A percentile compares a stretch with the other conserved stretches of the same genome.
phyloP scores from a whole-genome alignment of 2,113 vertebrate species.

The Phrynosoma platyrhinos region DNA sequence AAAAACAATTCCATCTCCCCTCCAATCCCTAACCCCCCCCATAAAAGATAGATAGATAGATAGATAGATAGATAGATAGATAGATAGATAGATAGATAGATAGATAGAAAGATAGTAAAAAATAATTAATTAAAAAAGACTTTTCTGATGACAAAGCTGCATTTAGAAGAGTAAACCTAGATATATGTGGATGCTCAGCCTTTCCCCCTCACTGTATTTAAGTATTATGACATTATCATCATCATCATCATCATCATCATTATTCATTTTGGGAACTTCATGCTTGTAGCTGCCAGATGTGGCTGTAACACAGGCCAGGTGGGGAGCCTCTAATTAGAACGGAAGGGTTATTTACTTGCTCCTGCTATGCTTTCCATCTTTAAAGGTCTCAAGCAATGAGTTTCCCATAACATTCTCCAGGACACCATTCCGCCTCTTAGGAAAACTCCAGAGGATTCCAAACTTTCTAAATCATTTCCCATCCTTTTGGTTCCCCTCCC shows the following conservation, averaged over 20 bases:
- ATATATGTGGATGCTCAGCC: neutral
- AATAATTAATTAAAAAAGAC: no score
- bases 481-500: neutral
- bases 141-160: neutral
- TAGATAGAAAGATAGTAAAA: no score
- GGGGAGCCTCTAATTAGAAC: rapidly evolving
- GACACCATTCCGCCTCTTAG: neutral
- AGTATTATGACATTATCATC: neutral
- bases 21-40: no score
- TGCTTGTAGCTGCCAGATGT: neutral
- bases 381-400: rapidly evolving
- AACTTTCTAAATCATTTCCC: neutral
- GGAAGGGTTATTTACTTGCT: rapidly evolving
- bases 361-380: neutral
- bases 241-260: no score
- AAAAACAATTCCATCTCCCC: no score
- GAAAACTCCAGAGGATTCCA: neutral
- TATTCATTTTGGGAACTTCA: rapidly evolving
- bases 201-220: neutral
- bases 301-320: rapidly evolving
- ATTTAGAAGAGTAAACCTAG: neutral
- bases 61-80: no score
- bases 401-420: neutral
- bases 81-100: no score
- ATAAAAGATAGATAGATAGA: no score